A percentile compares a stretch with the other conserved stretches of the same genome.
Evolutionary conservation across 2,888 invertebrate genomes (phyloP).

Genomic region (Rhogogaster chlorosoma): DNA sequence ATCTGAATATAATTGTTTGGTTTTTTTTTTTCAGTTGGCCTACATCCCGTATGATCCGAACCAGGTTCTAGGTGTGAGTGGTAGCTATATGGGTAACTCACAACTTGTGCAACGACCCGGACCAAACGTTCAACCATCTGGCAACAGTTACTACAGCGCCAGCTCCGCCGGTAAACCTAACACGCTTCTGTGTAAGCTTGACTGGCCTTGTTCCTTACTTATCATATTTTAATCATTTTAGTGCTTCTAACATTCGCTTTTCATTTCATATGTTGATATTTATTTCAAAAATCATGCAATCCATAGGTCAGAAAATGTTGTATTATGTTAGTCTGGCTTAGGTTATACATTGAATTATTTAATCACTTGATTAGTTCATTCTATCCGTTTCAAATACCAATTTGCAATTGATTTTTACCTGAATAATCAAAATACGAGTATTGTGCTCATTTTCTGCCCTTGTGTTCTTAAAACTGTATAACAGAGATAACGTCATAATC

Average conservation of each 20-base stretch:
- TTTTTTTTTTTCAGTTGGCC: conserved; percentile 78
- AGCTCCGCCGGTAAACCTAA: conserved; percentile 74
- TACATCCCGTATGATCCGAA: conserved; percentile 83
- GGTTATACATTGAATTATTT: background rate
- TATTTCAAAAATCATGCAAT: background rate
- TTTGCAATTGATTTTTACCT: background rate
- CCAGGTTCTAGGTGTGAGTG: conserved; percentile 79
- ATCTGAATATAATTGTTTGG: conserved; percentile 1
- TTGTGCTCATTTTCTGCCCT: background rate
- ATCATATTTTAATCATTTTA: conserved; percentile 49
- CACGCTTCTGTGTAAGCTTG: conserved; percentile 65
- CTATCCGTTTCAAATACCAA: background rate
- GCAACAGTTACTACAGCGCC: conserved; percentile 76
- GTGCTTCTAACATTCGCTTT: conserved; percentile 45
- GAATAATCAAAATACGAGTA: background rate
- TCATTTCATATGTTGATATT: conserved; percentile 2
- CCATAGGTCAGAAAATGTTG: background rate
- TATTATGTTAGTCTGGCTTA: background rate
- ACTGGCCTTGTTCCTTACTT: conserved; percentile 61
- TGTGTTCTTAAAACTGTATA: background rate
- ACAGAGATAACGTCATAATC: background rate
- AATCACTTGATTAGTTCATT: background rate
- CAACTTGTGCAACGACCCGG: conserved; percentile 83
- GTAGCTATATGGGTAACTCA: conserved; percentile 83
- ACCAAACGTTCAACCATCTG: conserved; percentile 77